These are phyloP conservation scores for Pachycephus smyrnensis DNA, from an alignment of 2,888 invertebrate species.

Conservation along the genomic window DNA sequence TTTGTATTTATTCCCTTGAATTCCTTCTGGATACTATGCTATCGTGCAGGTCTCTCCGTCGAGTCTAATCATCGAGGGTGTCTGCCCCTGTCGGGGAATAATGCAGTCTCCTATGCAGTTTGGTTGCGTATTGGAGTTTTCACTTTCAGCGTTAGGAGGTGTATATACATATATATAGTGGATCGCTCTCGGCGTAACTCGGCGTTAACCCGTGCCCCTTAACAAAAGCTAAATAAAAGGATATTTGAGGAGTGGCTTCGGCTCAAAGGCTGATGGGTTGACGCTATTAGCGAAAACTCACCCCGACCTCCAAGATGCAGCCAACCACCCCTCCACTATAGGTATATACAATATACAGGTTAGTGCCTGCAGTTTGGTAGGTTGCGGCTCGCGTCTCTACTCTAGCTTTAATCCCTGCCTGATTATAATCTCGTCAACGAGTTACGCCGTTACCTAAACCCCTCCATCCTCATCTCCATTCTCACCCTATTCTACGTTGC, in stretches of 20 bases:
- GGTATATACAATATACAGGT: not conserved
- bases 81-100: not conserved
- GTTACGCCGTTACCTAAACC: slow-evolving; percentile 53
- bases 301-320: slow-evolving; percentile 14
- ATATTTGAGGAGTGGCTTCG: slow-evolving; percentile 47
- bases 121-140: not conserved
- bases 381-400: slow-evolving; percentile 27
- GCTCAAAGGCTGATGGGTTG: slow-evolving; percentile 55
- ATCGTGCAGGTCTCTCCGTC: not conserved
- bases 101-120: not conserved
- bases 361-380: not conserved
- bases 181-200: too few species aligned
- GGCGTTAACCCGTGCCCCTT: slow-evolving; percentile 24
- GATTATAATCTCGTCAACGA: slow-evolving; percentile 66
- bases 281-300: slow-evolving; percentile 53
- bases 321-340: not conserved
- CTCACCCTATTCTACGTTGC: not conserved
- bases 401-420: slow-evolving; percentile 60
- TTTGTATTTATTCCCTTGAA: not conserved
- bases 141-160: not conserved
- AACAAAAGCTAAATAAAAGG: slow-evolving; percentile 54
- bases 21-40: not conserved
- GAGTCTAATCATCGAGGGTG: not conserved
- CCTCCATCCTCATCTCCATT: slow-evolving; percentile 21
- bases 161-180: not conserved